Conservation (phyloP, 2,797 vertebrate genomes). For the Lepus townsendii region DNA sequence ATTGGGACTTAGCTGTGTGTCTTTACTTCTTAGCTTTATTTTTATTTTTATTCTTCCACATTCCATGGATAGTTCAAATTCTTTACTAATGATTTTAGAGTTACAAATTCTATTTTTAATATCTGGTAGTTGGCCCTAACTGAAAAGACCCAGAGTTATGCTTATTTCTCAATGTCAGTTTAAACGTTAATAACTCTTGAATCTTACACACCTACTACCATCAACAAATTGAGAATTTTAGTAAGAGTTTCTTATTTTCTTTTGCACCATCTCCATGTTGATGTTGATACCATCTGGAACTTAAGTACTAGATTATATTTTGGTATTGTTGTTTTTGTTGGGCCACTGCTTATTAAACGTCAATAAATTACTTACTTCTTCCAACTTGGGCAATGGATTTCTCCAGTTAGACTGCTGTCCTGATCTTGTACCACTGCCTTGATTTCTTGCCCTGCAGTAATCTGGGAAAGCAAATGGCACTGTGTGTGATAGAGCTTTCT, state of each 20-base stretch:
- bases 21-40: not conserved
- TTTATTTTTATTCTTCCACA: not conserved
- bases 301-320: not conserved
- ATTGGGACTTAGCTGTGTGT: not conserved
- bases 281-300: not conserved
- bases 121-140: not conserved
- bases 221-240: not conserved
- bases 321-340: not conserved
- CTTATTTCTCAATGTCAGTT: constrained; percentile 17
- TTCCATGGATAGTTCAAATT: not conserved
- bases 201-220: not conserved
- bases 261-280: not conserved
- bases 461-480: not conserved
- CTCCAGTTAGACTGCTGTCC: not conserved
- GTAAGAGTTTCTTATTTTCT: not conserved
- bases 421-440: not conserved
- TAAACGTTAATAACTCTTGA: constrained; percentile 18
- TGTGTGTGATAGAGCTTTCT: not conserved
- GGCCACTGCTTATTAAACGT: not conserved
- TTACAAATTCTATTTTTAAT: not conserved
- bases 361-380: not conserved
- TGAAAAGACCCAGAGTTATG: not conserved
- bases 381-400: not conserved
- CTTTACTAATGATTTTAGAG: not conserved
- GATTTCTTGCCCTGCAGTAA: not conserved